Percentiles rank a stretch among this genome's conserved stretches.
Evolutionary conservation across 1,140 invertebrate species (phyloP).

Genomic region (Phthorimaea operculella): DNA sequence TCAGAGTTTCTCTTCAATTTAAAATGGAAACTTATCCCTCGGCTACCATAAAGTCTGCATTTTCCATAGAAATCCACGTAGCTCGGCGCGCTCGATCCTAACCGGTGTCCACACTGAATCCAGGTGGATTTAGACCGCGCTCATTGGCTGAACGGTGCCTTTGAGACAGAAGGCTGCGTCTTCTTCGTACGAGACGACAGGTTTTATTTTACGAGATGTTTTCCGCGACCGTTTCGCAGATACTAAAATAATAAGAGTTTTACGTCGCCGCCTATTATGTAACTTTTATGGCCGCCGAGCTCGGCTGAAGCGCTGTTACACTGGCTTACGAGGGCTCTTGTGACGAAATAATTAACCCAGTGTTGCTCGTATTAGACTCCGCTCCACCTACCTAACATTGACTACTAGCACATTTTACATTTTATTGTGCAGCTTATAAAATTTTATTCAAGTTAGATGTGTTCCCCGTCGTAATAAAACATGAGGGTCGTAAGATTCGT

Average conservation of each 20-base stretch:
- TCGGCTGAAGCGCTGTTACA: slow-evolving; percentile 56
- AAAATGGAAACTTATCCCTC: slow-evolving; percentile 66
- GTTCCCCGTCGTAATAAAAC: background rate
- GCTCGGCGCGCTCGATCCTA: slow-evolving; percentile 51
- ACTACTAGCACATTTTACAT: slow-evolving; percentile 33
- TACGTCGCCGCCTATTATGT: slow-evolving; percentile 63
- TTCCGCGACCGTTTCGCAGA: slow-evolving; percentile 60
- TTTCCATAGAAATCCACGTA: slow-evolving; percentile 63
- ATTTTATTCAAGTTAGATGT: slow-evolving; percentile 4
- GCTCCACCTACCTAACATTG: slow-evolving; percentile 31
- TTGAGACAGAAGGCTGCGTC: slow-evolving; percentile 40
- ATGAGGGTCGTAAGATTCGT: background rate
- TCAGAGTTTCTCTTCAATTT: slow-evolving; percentile 64
- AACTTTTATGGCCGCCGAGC: slow-evolving; percentile 58
- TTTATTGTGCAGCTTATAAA: slow-evolving; percentile 24
- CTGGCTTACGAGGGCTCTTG: slow-evolving; percentile 60
- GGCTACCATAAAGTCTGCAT: slow-evolving; percentile 65
- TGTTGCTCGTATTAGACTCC: slow-evolving; percentile 54
- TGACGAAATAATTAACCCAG: slow-evolving; percentile 65
- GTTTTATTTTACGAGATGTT: slow-evolving; percentile 66
- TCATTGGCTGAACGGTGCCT: slow-evolving; percentile 38
- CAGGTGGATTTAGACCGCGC: slow-evolving; percentile 54
- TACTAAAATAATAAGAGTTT: slow-evolving; percentile 68
- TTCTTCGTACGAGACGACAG: slow-evolving; percentile 45
- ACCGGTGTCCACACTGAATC: slow-evolving; percentile 59